Percentiles rank a stretch among this genome's conserved stretches.
Conservation (phyloP, 2,797 vertebrate species). For the Somateria mollissima region DNA sequence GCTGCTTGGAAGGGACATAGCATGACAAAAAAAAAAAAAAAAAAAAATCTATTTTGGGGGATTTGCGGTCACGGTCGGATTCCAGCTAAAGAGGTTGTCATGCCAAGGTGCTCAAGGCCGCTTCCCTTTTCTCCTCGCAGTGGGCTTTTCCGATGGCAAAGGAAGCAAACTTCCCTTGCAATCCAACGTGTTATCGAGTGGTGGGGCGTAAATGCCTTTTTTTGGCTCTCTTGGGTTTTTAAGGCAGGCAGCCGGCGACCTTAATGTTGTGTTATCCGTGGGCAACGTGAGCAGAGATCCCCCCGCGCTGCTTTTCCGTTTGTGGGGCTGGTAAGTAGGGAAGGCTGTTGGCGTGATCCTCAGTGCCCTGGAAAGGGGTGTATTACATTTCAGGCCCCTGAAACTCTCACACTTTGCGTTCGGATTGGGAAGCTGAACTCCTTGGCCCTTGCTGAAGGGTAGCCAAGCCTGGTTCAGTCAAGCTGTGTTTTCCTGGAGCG, state of each 20-base stretch:
- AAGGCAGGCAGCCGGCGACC: background rate
- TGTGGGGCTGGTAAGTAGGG: background rate
- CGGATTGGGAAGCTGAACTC: background rate
- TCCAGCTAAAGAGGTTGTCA: background rate
- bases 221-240: background rate
- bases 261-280: background rate
- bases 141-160: background rate
- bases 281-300: background rate
- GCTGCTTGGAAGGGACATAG: background rate
- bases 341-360: background rate
- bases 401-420: background rate
- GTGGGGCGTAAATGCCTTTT: background rate
- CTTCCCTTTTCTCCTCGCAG: background rate
- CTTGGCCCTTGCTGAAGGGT: background rate
- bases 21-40: rapidly evolving
- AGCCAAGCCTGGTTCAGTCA: background rate
- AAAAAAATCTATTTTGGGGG: background rate
- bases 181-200: background rate
- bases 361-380: background rate
- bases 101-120: background rate
- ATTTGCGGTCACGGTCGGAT: background rate
- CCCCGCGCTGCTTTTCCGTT: rapidly evolving
- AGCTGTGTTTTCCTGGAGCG: background rate
- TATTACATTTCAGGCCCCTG: background rate
- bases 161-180: background rate